A percentile compares a stretch with the other conserved stretches of the same genome.
Evolutionary conservation across 1,140 invertebrate species (phyloP).

Genomic region (Alviniconcha marisindica): DNA sequence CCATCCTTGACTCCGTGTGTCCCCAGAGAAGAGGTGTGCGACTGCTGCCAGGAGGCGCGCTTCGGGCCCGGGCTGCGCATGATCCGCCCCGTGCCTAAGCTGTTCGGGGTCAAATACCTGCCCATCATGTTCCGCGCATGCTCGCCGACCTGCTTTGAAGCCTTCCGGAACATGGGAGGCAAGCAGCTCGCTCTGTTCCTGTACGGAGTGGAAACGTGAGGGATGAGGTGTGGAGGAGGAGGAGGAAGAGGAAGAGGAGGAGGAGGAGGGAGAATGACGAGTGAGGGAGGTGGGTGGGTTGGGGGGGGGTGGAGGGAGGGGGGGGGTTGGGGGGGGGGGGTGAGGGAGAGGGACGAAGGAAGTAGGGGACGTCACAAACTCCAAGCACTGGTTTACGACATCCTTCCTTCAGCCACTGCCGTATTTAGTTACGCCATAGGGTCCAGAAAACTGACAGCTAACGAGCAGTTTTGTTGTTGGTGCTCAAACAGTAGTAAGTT

Average conservation of each 20-base stretch:
- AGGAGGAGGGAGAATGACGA: background rate
- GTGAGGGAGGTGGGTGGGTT: too few relatives aligned
- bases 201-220: conserved; percentile 9
- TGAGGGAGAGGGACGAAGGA: too few relatives aligned
- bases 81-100: conserved; percentile 70
- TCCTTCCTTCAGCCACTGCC: too few relatives aligned
- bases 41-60: conserved; percentile 69
- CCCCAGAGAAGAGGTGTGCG: conserved; percentile 65
- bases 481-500: too few relatives aligned
- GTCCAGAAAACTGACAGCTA: too few relatives aligned
- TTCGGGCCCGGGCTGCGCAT: conserved; percentile 72
- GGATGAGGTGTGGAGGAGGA: background rate
- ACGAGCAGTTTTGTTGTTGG: too few relatives aligned
- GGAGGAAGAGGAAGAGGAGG: background rate
- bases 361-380: background rate
- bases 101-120: conserved; percentile 72
- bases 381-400: too few relatives aligned
- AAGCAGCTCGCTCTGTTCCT: conserved; percentile 27
- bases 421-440: too few relatives aligned
- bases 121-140: conserved; percentile 74
- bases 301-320: too few relatives aligned
- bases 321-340: too few relatives aligned
- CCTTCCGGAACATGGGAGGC: conserved; percentile 54
- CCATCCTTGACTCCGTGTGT: too few relatives aligned
- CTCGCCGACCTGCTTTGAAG: conserved; percentile 65